A percentile compares a stretch with the other conserved stretches of the same genome.
Conservation (phyloP, 2,888 invertebrate genomes). For the Cephonodes hylas region DNA sequence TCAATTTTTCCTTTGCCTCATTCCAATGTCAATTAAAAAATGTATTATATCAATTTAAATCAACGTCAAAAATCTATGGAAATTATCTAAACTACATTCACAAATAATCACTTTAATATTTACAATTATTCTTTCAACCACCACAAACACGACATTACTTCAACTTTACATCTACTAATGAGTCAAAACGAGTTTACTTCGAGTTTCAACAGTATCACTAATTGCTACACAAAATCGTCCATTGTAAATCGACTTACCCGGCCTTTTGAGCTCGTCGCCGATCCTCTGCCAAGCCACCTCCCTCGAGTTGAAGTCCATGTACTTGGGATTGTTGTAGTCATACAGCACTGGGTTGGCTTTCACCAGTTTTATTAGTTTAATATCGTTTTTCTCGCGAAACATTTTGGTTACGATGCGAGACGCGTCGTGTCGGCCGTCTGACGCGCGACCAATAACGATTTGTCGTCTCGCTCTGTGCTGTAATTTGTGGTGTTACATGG, state of each 20-base stretch:
- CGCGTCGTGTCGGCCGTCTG: neutral
- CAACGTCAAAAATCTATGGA: no score
- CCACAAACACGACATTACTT: neutral
- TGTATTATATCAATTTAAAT: no score
- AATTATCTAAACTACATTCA: no score
- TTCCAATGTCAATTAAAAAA: no score
- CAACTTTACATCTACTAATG: neutral
- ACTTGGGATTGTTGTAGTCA: slow-evolving; percentile 58
- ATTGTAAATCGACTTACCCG: slow-evolving; percentile 57
- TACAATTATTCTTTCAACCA: no score
- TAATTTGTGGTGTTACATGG: slow-evolving; percentile 11
- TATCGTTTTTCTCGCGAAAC: slow-evolving; percentile 57
- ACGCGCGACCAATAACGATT: slow-evolving; percentile 11
- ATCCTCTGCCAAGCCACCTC: slow-evolving; percentile 75
- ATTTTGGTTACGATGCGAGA: slow-evolving; percentile 25
- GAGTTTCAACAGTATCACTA: neutral
- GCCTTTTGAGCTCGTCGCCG: slow-evolving; percentile 63
- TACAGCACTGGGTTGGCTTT: slow-evolving; percentile 60
- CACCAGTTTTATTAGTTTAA: slow-evolving; percentile 58
- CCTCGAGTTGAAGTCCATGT: slow-evolving; percentile 69
- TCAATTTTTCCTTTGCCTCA: no score
- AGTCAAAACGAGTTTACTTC: neutral
- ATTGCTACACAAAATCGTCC: slow-evolving; percentile 27
- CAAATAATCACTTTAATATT: no score
- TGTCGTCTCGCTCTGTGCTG: slow-evolving; percentile 15